phyloP scores from a whole-genome alignment of 2,797 vertebrate genomes.

The Ceryle rudis region DNA sequence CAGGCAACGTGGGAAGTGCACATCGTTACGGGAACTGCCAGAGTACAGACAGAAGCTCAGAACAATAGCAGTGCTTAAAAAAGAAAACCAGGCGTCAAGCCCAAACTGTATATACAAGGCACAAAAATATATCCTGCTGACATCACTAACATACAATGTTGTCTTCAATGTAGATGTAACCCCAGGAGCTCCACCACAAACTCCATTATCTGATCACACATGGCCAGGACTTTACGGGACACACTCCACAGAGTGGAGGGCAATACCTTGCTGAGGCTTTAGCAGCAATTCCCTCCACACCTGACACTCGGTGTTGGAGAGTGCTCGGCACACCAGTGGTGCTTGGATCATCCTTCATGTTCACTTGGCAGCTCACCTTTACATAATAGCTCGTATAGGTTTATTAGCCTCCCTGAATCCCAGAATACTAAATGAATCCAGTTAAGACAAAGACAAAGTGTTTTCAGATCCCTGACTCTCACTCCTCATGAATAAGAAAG shows the following conservation, averaged over 20 bases:
- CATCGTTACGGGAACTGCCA: fast-evolving
- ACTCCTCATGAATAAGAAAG: conserved; percentile 44
- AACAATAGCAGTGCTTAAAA: neutral
- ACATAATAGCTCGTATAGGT: neutral
- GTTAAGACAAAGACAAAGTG: conserved; percentile 49
- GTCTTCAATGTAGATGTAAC: neutral
- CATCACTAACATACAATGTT: neutral
- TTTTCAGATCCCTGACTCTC: neutral
- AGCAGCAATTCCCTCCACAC: neutral
- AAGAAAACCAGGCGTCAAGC: conserved; percentile 16
- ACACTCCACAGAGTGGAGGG: fast-evolving
- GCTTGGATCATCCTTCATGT: neutral
- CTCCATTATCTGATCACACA: neutral
- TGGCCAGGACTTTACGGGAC: fast-evolving
- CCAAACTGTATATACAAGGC: neutral
- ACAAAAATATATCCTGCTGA: neutral
- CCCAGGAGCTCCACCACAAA: neutral
- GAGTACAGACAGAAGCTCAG: neutral
- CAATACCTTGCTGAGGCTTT: neutral
- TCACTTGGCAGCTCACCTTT: conserved; percentile 52
- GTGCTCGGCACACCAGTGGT: fast-evolving
- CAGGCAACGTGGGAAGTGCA: neutral
- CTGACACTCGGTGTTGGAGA: fast-evolving
- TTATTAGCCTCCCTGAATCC: conserved; percentile 34
- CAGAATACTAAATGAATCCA: conserved; percentile 31